Percentiles rank a stretch among this genome's conserved stretches.
Evolutionary conservation across 2,888 invertebrate genomes (phyloP).

Genomic region (Schizaphis graminum): DNA sequence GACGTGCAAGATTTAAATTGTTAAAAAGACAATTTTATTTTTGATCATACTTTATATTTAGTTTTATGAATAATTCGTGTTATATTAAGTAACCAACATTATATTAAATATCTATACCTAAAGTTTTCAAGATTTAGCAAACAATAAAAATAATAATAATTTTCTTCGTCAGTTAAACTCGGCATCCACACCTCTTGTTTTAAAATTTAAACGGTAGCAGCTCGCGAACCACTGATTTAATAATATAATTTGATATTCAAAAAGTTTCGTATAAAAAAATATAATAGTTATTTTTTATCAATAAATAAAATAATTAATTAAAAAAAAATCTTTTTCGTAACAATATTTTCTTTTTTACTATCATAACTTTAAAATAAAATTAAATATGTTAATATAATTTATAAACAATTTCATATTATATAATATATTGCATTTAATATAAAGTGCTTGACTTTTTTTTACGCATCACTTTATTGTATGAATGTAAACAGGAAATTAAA

Average conservation of each 20-base stretch:
- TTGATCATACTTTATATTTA: constrained; percentile 17
- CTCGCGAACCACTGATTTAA: constrained; percentile 17
- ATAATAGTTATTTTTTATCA: not conserved
- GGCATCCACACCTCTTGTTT: not conserved
- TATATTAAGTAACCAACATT: not conserved
- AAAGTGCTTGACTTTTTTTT: not conserved
- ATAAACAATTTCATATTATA: not conserved
- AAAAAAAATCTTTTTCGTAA: not conserved
- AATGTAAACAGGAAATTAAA: not conserved
- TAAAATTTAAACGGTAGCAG: constrained; percentile 39
- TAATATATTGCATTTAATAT: not conserved
- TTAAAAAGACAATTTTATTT: not conserved
- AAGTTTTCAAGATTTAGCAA: not conserved
- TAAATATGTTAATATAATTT: not conserved
- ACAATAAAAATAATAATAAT: constrained; percentile 39
- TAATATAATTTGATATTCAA: constrained; percentile 18
- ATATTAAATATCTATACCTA: not conserved
- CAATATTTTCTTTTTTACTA: not conserved
- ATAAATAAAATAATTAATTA: not conserved
- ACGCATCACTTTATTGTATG: not conserved
- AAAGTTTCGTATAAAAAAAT: constrained; percentile 34
- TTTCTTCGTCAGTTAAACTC: constrained; percentile 10
- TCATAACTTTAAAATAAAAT: not conserved
- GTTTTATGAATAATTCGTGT: constrained; percentile 49
- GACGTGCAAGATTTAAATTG: not conserved